Percentiles rank a stretch among this genome's conserved stretches.
These are phyloP conservation scores for Troides helena DNA, from an alignment of 2,888 invertebrate genomes.

Conservation along the genomic window DNA sequence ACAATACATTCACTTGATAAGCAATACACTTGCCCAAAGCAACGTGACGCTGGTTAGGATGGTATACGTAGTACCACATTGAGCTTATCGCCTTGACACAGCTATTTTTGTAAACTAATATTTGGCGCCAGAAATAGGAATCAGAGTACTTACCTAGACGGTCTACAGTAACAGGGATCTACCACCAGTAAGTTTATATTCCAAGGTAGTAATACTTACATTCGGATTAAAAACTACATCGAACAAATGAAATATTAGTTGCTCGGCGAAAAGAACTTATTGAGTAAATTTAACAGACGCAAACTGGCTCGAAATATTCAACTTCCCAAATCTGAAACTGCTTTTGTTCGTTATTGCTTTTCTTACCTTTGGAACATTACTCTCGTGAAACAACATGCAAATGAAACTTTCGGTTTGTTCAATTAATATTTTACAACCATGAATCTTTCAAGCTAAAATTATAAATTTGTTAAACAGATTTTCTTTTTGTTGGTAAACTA, in stretches of 20 bases:
- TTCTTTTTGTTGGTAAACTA: too few relatives aligned
- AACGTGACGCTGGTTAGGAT: too few relatives aligned
- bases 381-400: slow-evolving; percentile 12
- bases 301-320: slow-evolving; percentile 19
- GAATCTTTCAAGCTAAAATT: neutral
- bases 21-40: too few relatives aligned
- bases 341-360: slow-evolving; percentile 28
- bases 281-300: slow-evolving; percentile 11
- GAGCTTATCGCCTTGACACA: too few relatives aligned
- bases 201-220: neutral
- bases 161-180: too few relatives aligned
- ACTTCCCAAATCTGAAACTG: slow-evolving; percentile 18
- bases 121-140: neutral
- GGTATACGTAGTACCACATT: too few relatives aligned
- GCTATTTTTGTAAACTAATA: too few relatives aligned
- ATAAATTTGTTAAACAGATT: too few relatives aligned
- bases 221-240: neutral
- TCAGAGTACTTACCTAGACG: too few relatives aligned
- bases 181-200: too few relatives aligned
- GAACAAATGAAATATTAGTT: neutral
- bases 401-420: neutral
- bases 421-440: neutral
- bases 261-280: neutral
- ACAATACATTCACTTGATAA: too few relatives aligned
- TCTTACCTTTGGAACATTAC: slow-evolving; percentile 20